phyloP scores from a whole-genome alignment of 2,888 invertebrate genomes.

The Nezara viridula region DNA sequence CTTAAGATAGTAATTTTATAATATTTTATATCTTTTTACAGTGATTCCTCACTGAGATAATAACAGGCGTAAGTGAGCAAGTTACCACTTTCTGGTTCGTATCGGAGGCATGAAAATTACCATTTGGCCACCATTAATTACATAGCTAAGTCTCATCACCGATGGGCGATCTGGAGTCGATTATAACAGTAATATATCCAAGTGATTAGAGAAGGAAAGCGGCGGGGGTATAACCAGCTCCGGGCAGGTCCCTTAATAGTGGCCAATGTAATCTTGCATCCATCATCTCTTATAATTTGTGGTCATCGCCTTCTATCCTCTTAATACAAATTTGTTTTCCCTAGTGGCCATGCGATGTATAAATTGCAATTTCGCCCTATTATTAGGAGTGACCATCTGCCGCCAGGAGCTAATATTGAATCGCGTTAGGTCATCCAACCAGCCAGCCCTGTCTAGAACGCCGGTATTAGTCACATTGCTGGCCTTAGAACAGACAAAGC shows the following conservation, averaged over 20 bases:
- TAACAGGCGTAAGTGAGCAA: constrained; percentile 21
- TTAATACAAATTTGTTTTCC: constrained; percentile 10
- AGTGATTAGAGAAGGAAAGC: constrained; percentile 23
- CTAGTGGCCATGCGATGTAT: not conserved
- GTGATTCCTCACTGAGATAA: not conserved
- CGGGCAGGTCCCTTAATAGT: not conserved
- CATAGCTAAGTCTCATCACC: not conserved
- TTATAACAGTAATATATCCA: constrained; percentile 32
- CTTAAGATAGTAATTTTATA: not conserved
- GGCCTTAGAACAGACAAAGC: not conserved
- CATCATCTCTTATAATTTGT: constrained; percentile 26
- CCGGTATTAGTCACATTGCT: not conserved
- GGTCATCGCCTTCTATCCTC: constrained; percentile 20
- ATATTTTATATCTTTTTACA: not conserved
- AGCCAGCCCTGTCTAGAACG: not conserved
- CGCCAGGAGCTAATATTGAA: not conserved
- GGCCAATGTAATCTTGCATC: constrained; percentile 39
- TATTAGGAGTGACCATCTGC: not conserved
- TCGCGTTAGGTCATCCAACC: not conserved
- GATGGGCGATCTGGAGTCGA: constrained; percentile 37
- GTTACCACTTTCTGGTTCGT: constrained; percentile 14
- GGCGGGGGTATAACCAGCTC: constrained; percentile 1
- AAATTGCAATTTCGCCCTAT: not conserved
- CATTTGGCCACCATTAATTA: constrained; percentile 25
- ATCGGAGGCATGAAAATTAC: constrained; percentile 23